Base-by-base conservation (phyloP, 1,140 invertebrate genomes). In the Amyelois transitella region DNA sequence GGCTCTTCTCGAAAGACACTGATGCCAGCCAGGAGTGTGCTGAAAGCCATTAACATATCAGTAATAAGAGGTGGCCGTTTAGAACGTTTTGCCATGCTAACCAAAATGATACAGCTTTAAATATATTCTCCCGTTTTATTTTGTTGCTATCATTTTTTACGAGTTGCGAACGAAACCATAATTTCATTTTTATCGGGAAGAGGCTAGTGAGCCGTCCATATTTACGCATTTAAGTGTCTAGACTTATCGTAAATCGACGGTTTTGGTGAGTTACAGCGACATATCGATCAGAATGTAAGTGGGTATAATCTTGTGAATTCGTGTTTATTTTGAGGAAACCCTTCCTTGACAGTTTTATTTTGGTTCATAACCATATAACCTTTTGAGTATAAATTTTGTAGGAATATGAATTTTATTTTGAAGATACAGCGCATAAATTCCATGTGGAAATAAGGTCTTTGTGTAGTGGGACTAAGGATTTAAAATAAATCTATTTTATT, bases 121-220 rank as follows among this genome's bases (percentile, higher is more conserved):
- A 48, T 48, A 48, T 21, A 48, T 45, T 48, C n/a, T 22, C 45
- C 20, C 19, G 6, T 48, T 48, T 48, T 48, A 48, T 48, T 48
- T n/a, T 19, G 19, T 48, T n/a, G 20, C 18, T 20, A 48, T 48
- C 18, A 48, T 48, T 48, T 48, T 48, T 48, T 48, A 48, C 45
- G 45, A 21, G 18, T 48, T 48, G 21, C 45, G 20, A 21, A 48
- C n/a, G 45, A 12, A 21, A 48, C 45, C 45, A 48, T 48, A 21
- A 48, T 20, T 21, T 48, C n/a, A 48, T 21, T 48, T 48, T 48
- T 48, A 48, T 48, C 21, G 45, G 21, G 45, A 21, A 20, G 45
- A 21, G 45, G 45, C 45, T 48, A 48, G 45, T 38, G 32, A 21
- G 7, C 45, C 45, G 45, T n/a, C 21, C 20, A 48, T 48, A 21